Conservation (phyloP, 2,113 vertebrate genomes). For the Meleagris gallopavo region DNA sequence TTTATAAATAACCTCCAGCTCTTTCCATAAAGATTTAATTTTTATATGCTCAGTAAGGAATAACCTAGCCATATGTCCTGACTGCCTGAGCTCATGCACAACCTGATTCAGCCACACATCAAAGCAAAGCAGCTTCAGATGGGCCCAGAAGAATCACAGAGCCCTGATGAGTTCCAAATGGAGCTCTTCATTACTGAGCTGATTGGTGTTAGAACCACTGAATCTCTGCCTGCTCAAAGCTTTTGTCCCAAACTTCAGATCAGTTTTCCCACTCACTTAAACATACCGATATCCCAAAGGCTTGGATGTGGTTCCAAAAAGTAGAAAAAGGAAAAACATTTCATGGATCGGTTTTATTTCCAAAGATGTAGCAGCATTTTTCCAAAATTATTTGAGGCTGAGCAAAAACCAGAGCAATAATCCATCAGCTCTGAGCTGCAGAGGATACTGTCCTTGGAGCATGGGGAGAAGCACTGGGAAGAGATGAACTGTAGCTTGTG, state of each 20-base stretch:
- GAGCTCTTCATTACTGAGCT: slow-evolving; percentile 6
- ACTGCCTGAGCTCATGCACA: slow-evolving; percentile 43
- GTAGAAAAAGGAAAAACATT: neutral
- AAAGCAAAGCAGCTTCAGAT: slow-evolving; percentile 37
- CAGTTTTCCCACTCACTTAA: slow-evolving; percentile 60
- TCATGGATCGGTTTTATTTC: neutral
- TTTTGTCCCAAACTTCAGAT: slow-evolving; percentile 4
- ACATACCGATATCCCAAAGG: neutral
- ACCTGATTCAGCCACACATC: slow-evolving; percentile 68
- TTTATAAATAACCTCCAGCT: slow-evolving; percentile 23
- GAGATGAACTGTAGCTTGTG: neutral
- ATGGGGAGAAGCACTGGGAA: neutral
- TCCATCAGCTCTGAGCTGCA: neutral
- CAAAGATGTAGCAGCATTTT: neutral
- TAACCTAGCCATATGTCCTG: slow-evolving; percentile 69
- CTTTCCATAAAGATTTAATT: slow-evolving; percentile 68
- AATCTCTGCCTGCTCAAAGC: slow-evolving; percentile 10
- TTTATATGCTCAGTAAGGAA: slow-evolving; percentile 57
- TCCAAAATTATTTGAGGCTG: neutral
- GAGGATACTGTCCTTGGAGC: neutral
- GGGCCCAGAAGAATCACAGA: slow-evolving; percentile 28
- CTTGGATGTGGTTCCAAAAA: slow-evolving; percentile 16
- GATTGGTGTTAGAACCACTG: slow-evolving; percentile 13
- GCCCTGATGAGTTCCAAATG: slow-evolving; percentile 61
- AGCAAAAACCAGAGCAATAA: slow-evolving; percentile 3